Evolutionary conservation across 2,888 invertebrate species (phyloP), one percentile per base, ranked within the genome.

Genomic region (Cosmorhoe ocellata): DNA sequence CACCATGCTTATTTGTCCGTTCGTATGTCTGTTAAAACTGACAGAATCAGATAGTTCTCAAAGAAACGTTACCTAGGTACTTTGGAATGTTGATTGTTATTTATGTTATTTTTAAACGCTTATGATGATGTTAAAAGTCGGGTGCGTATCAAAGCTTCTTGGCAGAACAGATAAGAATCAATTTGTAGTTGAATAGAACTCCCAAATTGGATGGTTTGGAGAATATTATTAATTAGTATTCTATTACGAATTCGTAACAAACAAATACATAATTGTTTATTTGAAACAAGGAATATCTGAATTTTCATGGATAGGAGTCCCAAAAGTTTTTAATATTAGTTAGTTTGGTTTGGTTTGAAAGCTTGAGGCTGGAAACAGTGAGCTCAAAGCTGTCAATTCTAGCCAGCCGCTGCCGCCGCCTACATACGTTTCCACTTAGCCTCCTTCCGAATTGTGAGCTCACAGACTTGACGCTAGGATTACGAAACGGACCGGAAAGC

Each of bases 381-480:
- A 32, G 47, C 40, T 32, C 27, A 32, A 52, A 44, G 44, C 44
- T 33, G 37, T 37, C 40, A 41, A 49, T 44, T 48, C 40, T 32
- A 48, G 37, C 42, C 33, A 43, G 22, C 41, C 44, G 11, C 51
- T 11, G 30, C 26, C 49, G 14, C 43, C 27, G 14, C 38, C 46
- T 43, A 53, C 53, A 53, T 33, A 48, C 53, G 44, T 53, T 53
- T 53, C 41, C 53, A 53, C 53, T 53, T 49, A 53, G 53, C 14
- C 40, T 33, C 34, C 40, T 44, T 31, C 40, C 36, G 22, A 51
- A 41, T 41, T 38, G 38, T 28, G 33, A 37, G 3, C 22, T 27
- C 12, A 10, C 45, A 46, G 38, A 33, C 46, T 42, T 42, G 22
- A 37, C 7, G 28, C n/a, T 26, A 39, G 36, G 39, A 14, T 41